Base-by-base conservation (phyloP, 2,888 invertebrate genomes). In the Drosophila maculinotata region DNA sequence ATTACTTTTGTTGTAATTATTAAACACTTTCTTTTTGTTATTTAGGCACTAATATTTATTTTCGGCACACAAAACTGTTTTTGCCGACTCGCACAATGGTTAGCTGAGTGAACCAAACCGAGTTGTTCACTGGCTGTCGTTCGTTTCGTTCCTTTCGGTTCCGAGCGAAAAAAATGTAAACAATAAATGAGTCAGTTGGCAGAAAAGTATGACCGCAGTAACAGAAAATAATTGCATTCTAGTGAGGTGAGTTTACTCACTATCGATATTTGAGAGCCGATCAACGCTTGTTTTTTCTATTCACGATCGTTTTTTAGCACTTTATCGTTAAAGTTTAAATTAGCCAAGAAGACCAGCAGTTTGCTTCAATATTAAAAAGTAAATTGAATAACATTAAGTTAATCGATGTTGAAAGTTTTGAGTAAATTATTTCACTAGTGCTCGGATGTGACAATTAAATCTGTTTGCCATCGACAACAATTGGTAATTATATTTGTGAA, bases 31-130 rank as follows among this genome's bases (percentile, higher is more conserved):
- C 51, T 79, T 42, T 54, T 52, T 60, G 52, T 62, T 64, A 56
- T 58, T 68, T 67, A 76, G 76, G 76, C 76, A 75, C 75, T 71
- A n/a, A 68, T 71, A 56, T 76, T 83, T 72, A 70, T 74, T 80
- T n/a, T 79, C 86, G 79, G 86, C 83, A 74, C 83, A 74, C 74
- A 77, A 83, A 77, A 71, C 59, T 66, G 59, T 78, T 84, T 85
- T 69, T 85, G 85, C 85, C 80, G 85, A 85, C 79, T 71, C 72
- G 72, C 47, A 71, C 47, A 70, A 70, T 52, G 69, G 52, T 53
- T 44, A 42, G 49, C 44, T 48, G 67, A 42, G 66, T 67, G 68
- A 68, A 59, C 68, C 39, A 53, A 53, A 59, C 47, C 48, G 20
- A 48, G 12, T 20, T 28, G 68, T 15, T 68, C 68, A 54, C 52